These are phyloP conservation scores for Amiota mariae DNA, from an alignment of 2,888 invertebrate genomes.

Conservation along the genomic window DNA sequence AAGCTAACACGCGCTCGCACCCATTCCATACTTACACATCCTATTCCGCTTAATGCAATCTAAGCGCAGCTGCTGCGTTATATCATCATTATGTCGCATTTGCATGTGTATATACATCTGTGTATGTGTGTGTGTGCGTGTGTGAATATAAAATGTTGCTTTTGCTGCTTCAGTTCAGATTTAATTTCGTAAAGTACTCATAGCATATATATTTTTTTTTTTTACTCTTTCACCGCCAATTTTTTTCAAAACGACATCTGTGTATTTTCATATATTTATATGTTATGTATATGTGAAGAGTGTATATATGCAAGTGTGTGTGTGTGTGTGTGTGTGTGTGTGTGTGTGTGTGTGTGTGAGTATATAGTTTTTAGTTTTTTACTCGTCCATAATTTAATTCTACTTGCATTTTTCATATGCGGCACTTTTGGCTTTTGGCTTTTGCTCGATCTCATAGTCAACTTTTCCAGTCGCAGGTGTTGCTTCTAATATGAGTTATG, in stretches of 20 bases:
- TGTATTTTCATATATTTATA: too few relatives aligned
- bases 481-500: too few relatives aligned
- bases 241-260: not conserved
- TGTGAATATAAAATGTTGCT: conserved; percentile 40
- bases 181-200: conserved; percentile 65
- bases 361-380: conserved; percentile 32
- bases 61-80: conserved; percentile 69
- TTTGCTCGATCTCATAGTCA: conserved; percentile 14
- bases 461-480: too few relatives aligned
- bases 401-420: conserved; percentile 67
- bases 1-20: conserved; percentile 36
- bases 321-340: not conserved
- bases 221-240: conserved; percentile 29
- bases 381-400: conserved; percentile 65
- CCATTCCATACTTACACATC: conserved; percentile 46
- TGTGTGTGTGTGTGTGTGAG: conserved; percentile 22
- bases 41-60: conserved; percentile 68
- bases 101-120: conserved; percentile 2
- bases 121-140: conserved; percentile 30
- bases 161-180: conserved; percentile 62
- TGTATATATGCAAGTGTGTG: not conserved
- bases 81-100: conserved; percentile 50
- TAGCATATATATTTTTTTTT: conserved; percentile 40
- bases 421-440: conserved; percentile 60
- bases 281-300: too few relatives aligned